Base-by-base conservation (phyloP, 1,140 invertebrate genomes). In the Oncopodura yosiiana region DNA sequence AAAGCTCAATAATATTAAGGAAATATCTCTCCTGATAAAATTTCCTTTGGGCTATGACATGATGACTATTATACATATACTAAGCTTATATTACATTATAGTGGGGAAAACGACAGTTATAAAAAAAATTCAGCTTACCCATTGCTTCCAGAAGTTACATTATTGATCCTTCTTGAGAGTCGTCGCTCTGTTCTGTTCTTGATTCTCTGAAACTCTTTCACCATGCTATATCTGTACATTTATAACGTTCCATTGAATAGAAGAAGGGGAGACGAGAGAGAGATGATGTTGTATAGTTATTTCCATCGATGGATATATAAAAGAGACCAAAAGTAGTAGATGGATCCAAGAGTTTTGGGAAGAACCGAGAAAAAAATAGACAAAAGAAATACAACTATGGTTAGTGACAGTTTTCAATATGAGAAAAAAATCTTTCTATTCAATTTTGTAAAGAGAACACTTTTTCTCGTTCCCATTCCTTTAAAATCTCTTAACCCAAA, bases 141-240 rank as follows among this genome's bases (percentile, higher is more conserved):
- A 58, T 62, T 58, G 53, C 51, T 56, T 60, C 54, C 54, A 29
- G 53, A 26, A 24, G 53, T 42, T n/a, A 29, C 43, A 44, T 55
- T 60, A 56, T 63, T 60, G 54, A 63, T 63, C 53, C 62, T 56
- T 44, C 58, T 50, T 9, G 62, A 63, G 29, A 63, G 48, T 36
- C 62, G 37, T 37, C 62, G 50, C 41, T 63, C 62, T 11, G 61
- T 63, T n/a, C n/a, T n/a, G n/a, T n/a, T n/a, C 48, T 63, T 63
- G 45, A 63, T 63, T 30, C 62, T 45, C 29, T 63, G 62, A 49
- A 63, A 63, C 56, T 63, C 62, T 39, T 63, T 63, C 52, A 63
- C 62, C 62, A 63, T 63, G 52, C 62, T 63, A 46, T 63, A 63
- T 39, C 62, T 63, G 38, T 14, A 21, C 29, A 23, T 46, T 46